These are phyloP conservation scores for Balaenoptera acutorostrata DNA, from an alignment of 2,113 vertebrate genomes.

Conservation along the genomic window DNA sequence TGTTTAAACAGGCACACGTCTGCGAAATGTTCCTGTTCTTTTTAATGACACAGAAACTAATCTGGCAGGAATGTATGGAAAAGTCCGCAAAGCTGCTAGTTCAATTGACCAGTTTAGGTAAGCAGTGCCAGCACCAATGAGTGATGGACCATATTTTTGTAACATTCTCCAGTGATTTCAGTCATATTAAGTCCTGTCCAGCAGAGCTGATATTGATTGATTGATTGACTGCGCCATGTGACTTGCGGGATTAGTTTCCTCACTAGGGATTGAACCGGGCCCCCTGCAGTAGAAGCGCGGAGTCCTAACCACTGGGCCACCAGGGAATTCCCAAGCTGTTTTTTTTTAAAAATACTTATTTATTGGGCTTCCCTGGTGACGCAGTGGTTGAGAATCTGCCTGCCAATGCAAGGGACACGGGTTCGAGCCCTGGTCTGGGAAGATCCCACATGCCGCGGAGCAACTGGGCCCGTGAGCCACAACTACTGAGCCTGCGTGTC, in stretches of 20 bases:
- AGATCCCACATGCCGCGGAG: too few relatives aligned
- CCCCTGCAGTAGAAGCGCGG: neutral
- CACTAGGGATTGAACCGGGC: too few relatives aligned
- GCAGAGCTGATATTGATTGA: neutral
- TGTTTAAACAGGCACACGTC: conserved; percentile 84
- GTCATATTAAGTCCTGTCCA: neutral
- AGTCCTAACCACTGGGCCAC: neutral
- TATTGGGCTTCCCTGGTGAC: too few relatives aligned
- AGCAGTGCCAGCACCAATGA: neutral
- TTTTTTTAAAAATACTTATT: too few relatives aligned
- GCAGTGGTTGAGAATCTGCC: too few relatives aligned
- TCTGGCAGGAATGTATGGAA: conserved; percentile 89
- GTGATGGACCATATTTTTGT: neutral
- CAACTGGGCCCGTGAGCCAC: too few relatives aligned
- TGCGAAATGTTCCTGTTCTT: conserved; percentile 92
- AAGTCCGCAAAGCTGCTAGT: conserved; percentile 94
- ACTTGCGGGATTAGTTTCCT: neutral
- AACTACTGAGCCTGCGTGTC: too few relatives aligned
- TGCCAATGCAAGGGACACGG: too few relatives aligned
- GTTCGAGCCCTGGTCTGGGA: too few relatives aligned
- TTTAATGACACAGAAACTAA: conserved; percentile 88
- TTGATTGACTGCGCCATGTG: too few relatives aligned
- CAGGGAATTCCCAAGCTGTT: neutral
- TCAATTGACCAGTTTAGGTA: conserved; percentile 97
- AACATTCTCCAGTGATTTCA: neutral